Conservation (phyloP, 2,797 vertebrate species). For the Carapus acus region DNA sequence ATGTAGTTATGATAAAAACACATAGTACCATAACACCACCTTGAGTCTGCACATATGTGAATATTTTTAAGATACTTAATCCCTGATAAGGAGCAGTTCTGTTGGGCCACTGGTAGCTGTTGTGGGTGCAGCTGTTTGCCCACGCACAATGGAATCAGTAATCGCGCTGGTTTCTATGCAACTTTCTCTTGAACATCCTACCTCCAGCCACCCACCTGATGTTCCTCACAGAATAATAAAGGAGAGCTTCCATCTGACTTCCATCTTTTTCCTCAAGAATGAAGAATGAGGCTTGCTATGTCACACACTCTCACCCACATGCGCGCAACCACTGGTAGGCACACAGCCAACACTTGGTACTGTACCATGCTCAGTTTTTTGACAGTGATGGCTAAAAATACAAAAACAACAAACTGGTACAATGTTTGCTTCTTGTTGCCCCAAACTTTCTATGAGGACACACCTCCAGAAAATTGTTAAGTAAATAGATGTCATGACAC, state of each 20-base stretch:
- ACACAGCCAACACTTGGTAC: constrained; percentile 32
- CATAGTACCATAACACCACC: no score
- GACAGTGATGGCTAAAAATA: constrained; percentile 69
- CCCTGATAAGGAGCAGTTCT: no score
- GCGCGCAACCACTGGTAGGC: constrained; percentile 6
- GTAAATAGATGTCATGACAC: no score
- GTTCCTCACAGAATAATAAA: constrained; percentile 13
- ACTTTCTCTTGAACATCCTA: no score
- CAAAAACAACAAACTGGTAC: constrained; percentile 60
- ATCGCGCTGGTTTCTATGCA: no score
- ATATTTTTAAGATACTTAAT: no score
- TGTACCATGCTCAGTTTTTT: constrained; percentile 64
- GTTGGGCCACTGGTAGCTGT: no score
- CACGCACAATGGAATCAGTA: no score
- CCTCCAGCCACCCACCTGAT: no score
- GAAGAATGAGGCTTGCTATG: constrained; percentile 50
- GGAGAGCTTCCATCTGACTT: constrained; percentile 21
- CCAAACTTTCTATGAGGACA: constrained; percentile 42
- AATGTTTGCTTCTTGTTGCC: constrained; percentile 48
- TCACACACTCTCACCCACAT: constrained; percentile 12
- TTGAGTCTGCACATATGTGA: no score
- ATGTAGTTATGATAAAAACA: background rate
- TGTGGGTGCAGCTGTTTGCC: no score
- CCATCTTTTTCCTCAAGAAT: constrained; percentile 43
- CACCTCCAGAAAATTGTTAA: background rate